Percentiles rank a stretch among this genome's conserved stretches.
Conservation (phyloP, 2,113 vertebrate genomes). For the Tragelaphus imberbis region DNA sequence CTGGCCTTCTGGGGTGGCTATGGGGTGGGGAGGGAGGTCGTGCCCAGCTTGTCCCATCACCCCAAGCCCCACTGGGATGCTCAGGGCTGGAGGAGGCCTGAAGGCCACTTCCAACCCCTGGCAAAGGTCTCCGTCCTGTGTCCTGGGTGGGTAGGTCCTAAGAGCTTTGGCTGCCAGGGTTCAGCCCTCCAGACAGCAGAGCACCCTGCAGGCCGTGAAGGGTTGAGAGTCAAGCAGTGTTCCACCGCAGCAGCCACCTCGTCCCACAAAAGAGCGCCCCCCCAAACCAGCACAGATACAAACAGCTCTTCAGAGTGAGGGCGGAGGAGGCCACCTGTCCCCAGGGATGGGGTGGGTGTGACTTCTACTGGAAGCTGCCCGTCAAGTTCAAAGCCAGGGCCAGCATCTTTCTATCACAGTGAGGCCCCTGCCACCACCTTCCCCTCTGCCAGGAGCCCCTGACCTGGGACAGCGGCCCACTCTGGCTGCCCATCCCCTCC, state of each 20-base stretch:
- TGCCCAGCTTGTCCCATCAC: not conserved
- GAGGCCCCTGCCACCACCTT: too few relatives aligned
- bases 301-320: not conserved
- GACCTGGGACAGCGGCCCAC: not conserved
- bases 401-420: not conserved
- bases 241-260: not conserved
- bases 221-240: not conserved
- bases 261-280: not conserved
- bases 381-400: not conserved
- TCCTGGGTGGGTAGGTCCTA: not conserved
- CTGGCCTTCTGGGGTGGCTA: slow-evolving; percentile 39
- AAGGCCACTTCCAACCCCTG: not conserved
- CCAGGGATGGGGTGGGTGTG: not conserved
- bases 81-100: not conserved
- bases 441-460: not conserved
- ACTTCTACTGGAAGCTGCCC: not conserved
- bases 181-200: not conserved
- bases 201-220: not conserved
- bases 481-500: too few relatives aligned
- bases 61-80: not conserved
- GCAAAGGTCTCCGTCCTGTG: not conserved
- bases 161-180: not conserved
- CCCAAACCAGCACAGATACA: not conserved
- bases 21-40: not conserved
- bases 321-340: not conserved